Conservation (phyloP, 2,797 vertebrate species). For the Accipiter badius region DNA sequence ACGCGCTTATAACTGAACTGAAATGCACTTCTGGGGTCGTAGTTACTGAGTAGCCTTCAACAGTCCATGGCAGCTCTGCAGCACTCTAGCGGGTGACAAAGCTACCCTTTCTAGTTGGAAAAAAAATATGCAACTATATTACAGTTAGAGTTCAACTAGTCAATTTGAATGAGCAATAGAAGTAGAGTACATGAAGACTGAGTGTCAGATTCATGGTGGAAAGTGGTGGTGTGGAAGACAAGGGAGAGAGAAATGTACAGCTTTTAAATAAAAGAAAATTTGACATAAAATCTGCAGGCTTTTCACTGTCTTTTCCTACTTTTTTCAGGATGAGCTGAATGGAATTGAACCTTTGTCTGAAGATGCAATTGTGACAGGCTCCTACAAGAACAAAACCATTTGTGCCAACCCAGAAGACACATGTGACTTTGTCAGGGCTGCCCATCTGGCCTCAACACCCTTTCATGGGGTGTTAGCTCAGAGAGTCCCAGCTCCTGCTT, state of each 20-base stretch:
- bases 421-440: conserved; percentile 80
- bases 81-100: not conserved
- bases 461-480: conserved; percentile 70
- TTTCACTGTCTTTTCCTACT: not conserved
- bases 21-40: not conserved
- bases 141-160: not conserved
- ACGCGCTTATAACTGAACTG: not conserved
- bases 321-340: conserved; percentile 73
- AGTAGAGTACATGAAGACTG: not conserved
- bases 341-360: conserved; percentile 77
- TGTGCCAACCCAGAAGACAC: conserved; percentile 83
- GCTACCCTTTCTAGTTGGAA: not conserved
- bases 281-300: not conserved
- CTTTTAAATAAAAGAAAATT: not conserved
- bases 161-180: not conserved
- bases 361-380: conserved; percentile 79
- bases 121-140: not conserved
- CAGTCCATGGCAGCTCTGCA: not conserved
- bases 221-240: not conserved
- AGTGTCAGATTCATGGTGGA: not conserved
- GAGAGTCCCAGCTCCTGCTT: conserved; percentile 47
- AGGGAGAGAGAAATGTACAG: not conserved
- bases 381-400: conserved; percentile 76
- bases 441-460: conserved; percentile 81
- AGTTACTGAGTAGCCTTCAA: not conserved